Evolutionary conservation across 1,140 invertebrate species (phyloP), one percentile per base, ranked within the genome.

Genomic region (Helicoverpa zea): DNA sequence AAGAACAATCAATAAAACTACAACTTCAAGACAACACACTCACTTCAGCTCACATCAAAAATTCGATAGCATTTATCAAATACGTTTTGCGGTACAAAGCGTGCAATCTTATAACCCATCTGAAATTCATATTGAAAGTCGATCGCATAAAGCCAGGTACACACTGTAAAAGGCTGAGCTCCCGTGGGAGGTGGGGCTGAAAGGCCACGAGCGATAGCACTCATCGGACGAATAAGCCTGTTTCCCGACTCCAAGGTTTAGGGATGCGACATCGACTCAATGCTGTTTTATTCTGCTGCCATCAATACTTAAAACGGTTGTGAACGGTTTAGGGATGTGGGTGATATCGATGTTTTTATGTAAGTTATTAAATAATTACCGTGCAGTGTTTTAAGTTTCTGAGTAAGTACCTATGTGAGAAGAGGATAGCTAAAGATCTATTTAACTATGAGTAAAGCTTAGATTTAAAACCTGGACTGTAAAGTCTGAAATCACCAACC

Each of bases 241-340:
- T 94, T 94, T 94, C 91, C 91, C 92, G 89, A 90, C 93, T 90
- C 82, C 86, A 87, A 85, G 92, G 91, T 91, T 94, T 94, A 91
- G 86, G 82, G 90, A 91, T 88, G 91, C 89, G 88, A 90, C 91
- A 89, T 90, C 88, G 89, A 91, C 89, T 92, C 91, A 92, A 92
- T 92, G 88, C 92, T 94, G 91, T 94, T 94, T 94, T 94, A 94
- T 94, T 92, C 92, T 90, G 85, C 90, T 91, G 86, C 91, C 92
- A 93, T 94, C 90, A 94, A 94, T 94, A 94, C 93, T 94, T 94
- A 93, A 94, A 91, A 93, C 92, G 84, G 88, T 93, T 88, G 83
- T 89, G 89, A 93, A 89, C 83, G 86, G 79, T 85, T 84, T 88
- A 90, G 91, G 88, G 90, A 87, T 85, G 89, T 29, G 52, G 54